Conservation (phyloP, 2,797 vertebrate genomes). For the Allobates femoralis region DNA sequence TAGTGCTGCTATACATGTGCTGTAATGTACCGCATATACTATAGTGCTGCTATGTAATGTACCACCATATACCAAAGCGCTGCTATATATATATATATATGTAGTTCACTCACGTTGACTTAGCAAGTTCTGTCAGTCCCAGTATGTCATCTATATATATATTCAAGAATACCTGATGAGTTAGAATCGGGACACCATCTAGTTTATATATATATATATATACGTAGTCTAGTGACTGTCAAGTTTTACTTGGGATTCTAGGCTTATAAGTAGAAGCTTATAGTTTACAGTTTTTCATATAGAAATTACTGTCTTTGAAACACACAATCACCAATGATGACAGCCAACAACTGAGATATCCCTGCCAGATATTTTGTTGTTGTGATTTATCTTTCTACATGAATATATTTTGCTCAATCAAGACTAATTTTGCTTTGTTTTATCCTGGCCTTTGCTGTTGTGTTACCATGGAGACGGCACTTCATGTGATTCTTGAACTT, state of each 20-base stretch:
- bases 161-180: too few relatives aligned
- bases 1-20: too few relatives aligned
- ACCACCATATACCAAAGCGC: too few relatives aligned
- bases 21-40: too few relatives aligned
- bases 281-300: constrained; percentile 63
- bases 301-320: constrained; percentile 64
- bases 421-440: constrained; percentile 76
- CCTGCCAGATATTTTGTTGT: constrained; percentile 63
- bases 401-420: constrained; percentile 70
- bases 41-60: too few relatives aligned
- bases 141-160: too few relatives aligned
- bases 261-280: not conserved
- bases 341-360: constrained; percentile 54
- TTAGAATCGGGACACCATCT: too few relatives aligned
- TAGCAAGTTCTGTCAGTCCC: too few relatives aligned
- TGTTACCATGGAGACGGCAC: constrained; percentile 78
- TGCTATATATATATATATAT: too few relatives aligned
- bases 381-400: constrained; percentile 66
- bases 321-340: constrained; percentile 53
- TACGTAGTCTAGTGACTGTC: not conserved
- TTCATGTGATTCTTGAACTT: constrained; percentile 78
- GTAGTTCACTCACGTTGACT: too few relatives aligned
- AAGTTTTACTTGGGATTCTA: not conserved
- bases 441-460: constrained; percentile 77
- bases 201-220: not conserved